These are phyloP conservation scores for Physocephala rufipes DNA, from an alignment of 2,888 invertebrate species.

Conservation along the genomic window DNA sequence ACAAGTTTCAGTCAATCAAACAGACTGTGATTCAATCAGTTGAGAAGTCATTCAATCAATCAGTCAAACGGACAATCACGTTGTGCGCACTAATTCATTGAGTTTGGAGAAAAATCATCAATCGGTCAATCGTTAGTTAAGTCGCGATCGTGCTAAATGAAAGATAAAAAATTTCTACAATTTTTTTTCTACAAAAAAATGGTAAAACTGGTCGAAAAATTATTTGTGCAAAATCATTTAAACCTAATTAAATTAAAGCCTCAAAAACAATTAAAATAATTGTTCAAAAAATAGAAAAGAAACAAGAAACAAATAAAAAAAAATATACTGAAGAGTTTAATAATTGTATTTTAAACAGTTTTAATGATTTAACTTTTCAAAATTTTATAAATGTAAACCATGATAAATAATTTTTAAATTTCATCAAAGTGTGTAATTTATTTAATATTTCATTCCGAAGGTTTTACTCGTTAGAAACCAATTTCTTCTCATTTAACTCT, in stretches of 20 bases:
- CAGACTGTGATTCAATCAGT: too few relatives aligned
- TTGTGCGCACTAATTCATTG: not conserved
- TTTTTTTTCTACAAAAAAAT: not conserved
- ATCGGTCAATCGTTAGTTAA: not conserved
- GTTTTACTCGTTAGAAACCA: too few relatives aligned
- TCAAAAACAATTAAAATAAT: not conserved
- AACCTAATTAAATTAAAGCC: not conserved
- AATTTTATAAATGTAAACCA: too few relatives aligned
- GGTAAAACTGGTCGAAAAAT: too few relatives aligned
- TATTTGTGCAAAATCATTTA: not conserved
- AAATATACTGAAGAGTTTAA: not conserved
- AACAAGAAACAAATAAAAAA: not conserved
- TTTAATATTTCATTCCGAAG: too few relatives aligned
- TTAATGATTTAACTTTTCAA: too few relatives aligned
- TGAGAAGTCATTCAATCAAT: not conserved
- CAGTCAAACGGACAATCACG: not conserved
- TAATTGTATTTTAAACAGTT: too few relatives aligned
- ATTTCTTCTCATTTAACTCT: too few relatives aligned
- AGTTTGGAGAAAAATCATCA: not conserved
- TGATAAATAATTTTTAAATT: too few relatives aligned
- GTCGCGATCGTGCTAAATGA: not conserved
- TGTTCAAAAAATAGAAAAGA: not conserved
- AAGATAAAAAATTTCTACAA: not conserved
- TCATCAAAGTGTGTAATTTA: too few relatives aligned
- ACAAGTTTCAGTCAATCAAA: not conserved